Evolutionary conservation across 64 coral and sea anemone species (phyloP).

Genomic region (Platygyra sinensis): DNA sequence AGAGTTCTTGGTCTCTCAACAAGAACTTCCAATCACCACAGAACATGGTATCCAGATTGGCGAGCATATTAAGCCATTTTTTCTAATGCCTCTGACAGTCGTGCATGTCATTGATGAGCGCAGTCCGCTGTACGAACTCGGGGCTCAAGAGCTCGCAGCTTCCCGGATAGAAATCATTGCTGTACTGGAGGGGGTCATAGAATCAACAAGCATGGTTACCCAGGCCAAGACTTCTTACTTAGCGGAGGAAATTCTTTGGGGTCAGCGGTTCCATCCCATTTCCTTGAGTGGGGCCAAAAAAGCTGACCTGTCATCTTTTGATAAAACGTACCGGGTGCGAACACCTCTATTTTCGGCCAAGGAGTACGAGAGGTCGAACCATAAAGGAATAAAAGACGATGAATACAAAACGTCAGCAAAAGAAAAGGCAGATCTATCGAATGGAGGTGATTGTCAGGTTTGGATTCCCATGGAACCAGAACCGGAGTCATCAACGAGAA

Average conservation of each 20-base stretch:
- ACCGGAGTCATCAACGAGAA: not conserved
- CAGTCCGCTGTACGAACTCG: slow-evolving; percentile 80
- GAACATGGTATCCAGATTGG: slow-evolving; percentile 44
- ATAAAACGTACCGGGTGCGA: slow-evolving; percentile 23
- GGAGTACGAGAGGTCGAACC: slow-evolving; percentile 14
- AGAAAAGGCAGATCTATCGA: not conserved
- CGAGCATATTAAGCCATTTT: slow-evolving; percentile 60
- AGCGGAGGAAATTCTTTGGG: slow-evolving; percentile 82
- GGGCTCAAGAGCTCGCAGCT: slow-evolving; percentile 53
- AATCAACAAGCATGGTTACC: slow-evolving; percentile 83
- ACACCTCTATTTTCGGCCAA: slow-evolving; percentile 37
- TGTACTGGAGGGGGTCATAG: slow-evolving; percentile 80
- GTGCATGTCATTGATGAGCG: slow-evolving; percentile 73
- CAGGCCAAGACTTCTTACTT: slow-evolving; percentile 83
- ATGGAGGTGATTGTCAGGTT: slow-evolving; percentile 1
- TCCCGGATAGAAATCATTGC: slow-evolving; percentile 77
- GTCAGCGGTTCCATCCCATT: slow-evolving; percentile 61
- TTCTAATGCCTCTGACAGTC: slow-evolving; percentile 75
- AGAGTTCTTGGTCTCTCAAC: slow-evolving; percentile 42
- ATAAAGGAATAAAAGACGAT: not conserved
- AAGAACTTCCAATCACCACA: slow-evolving; percentile 38
- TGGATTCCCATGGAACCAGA: not conserved
- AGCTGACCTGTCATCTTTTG: slow-evolving; percentile 49
- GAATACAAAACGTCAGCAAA: not conserved
- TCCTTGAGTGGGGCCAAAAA: slow-evolving; percentile 2